phyloP scores from a whole-genome alignment of 2,113 vertebrate species.

The Rallus limicola region DNA sequence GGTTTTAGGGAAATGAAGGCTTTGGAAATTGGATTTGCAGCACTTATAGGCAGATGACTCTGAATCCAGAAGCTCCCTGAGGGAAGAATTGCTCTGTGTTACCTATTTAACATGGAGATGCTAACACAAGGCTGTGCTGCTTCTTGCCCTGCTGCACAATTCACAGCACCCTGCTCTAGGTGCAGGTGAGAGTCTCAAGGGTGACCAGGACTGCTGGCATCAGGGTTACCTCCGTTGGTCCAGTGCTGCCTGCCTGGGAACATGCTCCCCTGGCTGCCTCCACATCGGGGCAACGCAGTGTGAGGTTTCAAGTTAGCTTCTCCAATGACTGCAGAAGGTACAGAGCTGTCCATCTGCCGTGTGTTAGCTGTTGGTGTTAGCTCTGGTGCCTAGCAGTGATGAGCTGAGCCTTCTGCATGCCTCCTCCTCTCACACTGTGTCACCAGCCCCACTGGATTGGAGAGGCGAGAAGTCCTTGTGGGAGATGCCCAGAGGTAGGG shows the following conservation, averaged over 20 bases:
- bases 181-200: rapidly evolving
- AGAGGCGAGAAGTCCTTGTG: background rate
- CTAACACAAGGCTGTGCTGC: no score
- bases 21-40: background rate
- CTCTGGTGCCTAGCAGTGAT: background rate
- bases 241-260: background rate
- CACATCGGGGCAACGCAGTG: no score
- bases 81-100: background rate
- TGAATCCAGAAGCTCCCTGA: background rate
- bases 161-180: rapidly evolving
- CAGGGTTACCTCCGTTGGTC: rapidly evolving
- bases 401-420: rapidly evolving
- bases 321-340: background rate
- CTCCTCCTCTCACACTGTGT: background rate
- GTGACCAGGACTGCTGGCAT: background rate
- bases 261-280: background rate
- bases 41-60: background rate
- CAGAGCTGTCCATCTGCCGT: background rate
- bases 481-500: background rate
- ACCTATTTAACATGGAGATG: background rate
- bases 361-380: background rate
- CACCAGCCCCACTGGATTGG: rapidly evolving
- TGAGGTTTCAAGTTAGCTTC: background rate
- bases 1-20: background rate
- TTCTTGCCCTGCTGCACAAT: rapidly evolving